Evolutionary conservation across 2,888 invertebrate species (phyloP).

Genomic region (Pristionchus japonicus): DNA sequence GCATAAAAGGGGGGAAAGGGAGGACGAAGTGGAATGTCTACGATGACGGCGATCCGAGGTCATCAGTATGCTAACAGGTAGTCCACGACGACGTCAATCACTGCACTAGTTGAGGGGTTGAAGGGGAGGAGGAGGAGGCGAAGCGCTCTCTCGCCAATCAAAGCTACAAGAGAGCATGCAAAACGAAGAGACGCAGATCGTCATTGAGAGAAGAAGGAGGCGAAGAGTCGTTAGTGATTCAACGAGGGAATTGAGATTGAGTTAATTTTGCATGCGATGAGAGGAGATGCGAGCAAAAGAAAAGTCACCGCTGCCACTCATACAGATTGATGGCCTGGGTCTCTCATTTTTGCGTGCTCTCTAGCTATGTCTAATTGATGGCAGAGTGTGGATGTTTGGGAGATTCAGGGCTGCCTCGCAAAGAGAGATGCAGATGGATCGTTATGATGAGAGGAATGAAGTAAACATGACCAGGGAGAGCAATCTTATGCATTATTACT

Average conservation of each 20-base stretch:
- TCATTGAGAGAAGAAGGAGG: too few species aligned
- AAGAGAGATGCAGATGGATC: not conserved
- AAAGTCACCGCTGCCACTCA: not conserved
- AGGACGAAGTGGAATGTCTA: not conserved
- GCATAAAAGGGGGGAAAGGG: too few species aligned
- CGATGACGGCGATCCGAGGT: not conserved
- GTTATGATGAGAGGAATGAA: not conserved
- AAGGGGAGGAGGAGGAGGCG: too few species aligned
- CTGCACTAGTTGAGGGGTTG: not conserved
- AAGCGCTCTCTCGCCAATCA: too few species aligned
- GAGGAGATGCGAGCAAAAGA: not conserved
- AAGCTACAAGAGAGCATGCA: too few species aligned
- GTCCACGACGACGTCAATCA: constrained; percentile 1
- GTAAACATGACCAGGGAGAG: not conserved
- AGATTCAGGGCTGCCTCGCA: too few species aligned
- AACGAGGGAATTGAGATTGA: constrained; percentile 27
- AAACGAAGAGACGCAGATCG: too few species aligned
- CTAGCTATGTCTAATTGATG: too few species aligned
- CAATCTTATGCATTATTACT: too few species aligned
- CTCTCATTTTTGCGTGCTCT: too few species aligned
- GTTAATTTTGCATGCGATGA: not conserved
- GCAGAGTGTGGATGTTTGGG: too few species aligned
- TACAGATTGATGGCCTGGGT: too few species aligned
- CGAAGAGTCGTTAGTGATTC: not conserved
- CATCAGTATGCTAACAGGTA: not conserved